phyloP scores from a whole-genome alignment of 1,140 invertebrate species.

The Papilio aristodemus region DNA sequence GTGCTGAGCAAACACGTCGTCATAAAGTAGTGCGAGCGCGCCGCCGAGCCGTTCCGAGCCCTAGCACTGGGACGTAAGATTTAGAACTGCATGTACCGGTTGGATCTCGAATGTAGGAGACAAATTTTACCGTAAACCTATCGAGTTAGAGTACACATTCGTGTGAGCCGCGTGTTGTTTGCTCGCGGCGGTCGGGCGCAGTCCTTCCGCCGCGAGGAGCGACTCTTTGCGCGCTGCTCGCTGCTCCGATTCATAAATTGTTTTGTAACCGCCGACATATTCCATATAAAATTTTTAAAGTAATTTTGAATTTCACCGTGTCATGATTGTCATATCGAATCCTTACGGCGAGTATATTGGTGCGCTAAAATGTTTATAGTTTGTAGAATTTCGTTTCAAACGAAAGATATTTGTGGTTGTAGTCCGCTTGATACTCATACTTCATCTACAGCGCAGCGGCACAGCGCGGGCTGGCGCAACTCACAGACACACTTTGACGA shows the following conservation, averaged over 20 bases:
- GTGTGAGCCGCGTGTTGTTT: constrained; percentile 37
- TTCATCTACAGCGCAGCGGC: too few species aligned
- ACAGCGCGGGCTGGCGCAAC: too few species aligned
- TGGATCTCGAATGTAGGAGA: background rate
- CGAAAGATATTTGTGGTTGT: too few species aligned
- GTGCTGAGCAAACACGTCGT: constrained; percentile 50
- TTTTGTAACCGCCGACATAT: constrained; percentile 14
- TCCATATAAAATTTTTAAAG: too few species aligned
- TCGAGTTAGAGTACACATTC: constrained; percentile 35
- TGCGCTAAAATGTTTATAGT: background rate
- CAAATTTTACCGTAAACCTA: constrained; percentile 36
- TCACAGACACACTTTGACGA: too few species aligned
- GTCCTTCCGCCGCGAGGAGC: constrained; percentile 32
- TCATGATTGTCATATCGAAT: too few species aligned
- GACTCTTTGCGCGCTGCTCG: too few species aligned
- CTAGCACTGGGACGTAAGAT: constrained; percentile 29
- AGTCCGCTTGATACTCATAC: too few species aligned
- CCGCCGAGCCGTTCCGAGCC: constrained; percentile 35
- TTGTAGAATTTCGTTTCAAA: too few species aligned
- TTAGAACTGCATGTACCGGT: constrained; percentile 20
- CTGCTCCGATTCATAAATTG: constrained; percentile 21
- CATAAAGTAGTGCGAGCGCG: constrained; percentile 41
- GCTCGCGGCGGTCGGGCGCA: constrained; percentile 34
- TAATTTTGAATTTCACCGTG: too few species aligned
- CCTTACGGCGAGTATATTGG: too few species aligned